Percentiles rank a stretch among this genome's conserved stretches.
Evolutionary conservation across 1,140 invertebrate species (phyloP).

Genomic region (Heliothis virescens): DNA sequence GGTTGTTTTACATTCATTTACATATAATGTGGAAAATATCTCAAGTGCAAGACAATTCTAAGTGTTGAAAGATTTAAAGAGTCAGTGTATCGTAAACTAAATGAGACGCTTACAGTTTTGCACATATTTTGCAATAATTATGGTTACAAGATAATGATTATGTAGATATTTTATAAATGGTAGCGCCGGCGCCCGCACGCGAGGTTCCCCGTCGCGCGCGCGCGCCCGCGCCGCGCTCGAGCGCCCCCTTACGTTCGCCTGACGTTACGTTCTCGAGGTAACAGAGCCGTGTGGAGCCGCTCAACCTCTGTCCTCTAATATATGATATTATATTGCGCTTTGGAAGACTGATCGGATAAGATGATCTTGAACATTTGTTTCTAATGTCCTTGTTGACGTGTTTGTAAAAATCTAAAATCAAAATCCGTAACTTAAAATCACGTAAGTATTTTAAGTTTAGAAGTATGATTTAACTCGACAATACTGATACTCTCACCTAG

Average conservation of each 20-base stretch:
- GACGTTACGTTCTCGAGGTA: neutral
- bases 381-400: constrained; percentile 44
- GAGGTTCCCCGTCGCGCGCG: constrained; percentile 47
- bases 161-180: constrained; percentile 78
- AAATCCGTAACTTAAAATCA: constrained; percentile 38
- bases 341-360: constrained; percentile 57
- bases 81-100: constrained; percentile 83
- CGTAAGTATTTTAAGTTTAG: constrained; percentile 42
- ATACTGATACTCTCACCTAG: constrained; percentile 40
- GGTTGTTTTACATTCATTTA: constrained; percentile 80
- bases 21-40: constrained; percentile 70
- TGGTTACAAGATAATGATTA: constrained; percentile 78
- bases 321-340: constrained; percentile 51
- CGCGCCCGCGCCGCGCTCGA: neutral
- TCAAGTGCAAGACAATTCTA: constrained; percentile 78
- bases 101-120: constrained; percentile 84
- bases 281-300: constrained; percentile 32
- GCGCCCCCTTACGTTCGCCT: constrained; percentile 1
- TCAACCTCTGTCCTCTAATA: constrained; percentile 44
- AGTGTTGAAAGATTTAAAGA: constrained; percentile 79
- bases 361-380: constrained; percentile 51
- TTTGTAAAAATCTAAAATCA: constrained; percentile 45
- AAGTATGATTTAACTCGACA: constrained; percentile 47
- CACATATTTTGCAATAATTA: constrained; percentile 85
- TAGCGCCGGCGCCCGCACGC: constrained; percentile 65